Evolutionary conservation across 2,888 invertebrate genomes (phyloP), one percentile per base, ranked within the genome.

Genomic region (Lampropteryx suffumata): DNA sequence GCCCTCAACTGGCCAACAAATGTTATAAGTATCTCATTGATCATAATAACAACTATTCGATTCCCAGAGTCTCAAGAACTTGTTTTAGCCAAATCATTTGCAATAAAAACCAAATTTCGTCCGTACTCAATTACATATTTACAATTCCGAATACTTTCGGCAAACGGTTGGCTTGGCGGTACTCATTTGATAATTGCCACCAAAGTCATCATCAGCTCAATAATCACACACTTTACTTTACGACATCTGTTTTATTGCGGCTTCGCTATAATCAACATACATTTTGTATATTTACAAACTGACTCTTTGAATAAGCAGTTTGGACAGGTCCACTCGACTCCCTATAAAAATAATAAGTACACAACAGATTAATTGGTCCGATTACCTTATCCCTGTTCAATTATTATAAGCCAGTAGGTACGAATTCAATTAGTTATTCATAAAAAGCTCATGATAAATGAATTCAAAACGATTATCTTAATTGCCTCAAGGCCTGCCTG

Each of bases 161-260:
- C 53, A 54, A 57, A 57, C 62, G 50, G 64, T 64, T 52, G 59
- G 47, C 52, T 64, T 52, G 59, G 47, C 52, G 51, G 61, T 62
- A 62, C 72, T 73, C 67, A 72, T 78, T 75, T 71, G 65, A 70
- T 71, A 70, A 75, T 75, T 69, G 69, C 67, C 65, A 64, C 63
- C 65, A 53, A 52, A 58, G 56, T 59, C 59, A 62, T 65, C 64
- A 65, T 62, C 65, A 61, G 67, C 47, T 62, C 57, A 62, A 68
- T 69, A 70, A 76, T 71, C 64, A 73, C 65, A 61, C 55, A 69
- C 70, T 60, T 59, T 52, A 46, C 69, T 82, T 82, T 79, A 82
- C 67, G 72, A 78, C 71, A 74, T 64, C 69, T 67, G 62, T 67
- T 76, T 76, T 73, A 76, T 71, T 68, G 59, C 62, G 33, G 43